Percentiles rank a stretch among this genome's conserved stretches.
phyloP scores from a whole-genome alignment of 2,888 invertebrate species.

The Dryomyza anilis region DNA sequence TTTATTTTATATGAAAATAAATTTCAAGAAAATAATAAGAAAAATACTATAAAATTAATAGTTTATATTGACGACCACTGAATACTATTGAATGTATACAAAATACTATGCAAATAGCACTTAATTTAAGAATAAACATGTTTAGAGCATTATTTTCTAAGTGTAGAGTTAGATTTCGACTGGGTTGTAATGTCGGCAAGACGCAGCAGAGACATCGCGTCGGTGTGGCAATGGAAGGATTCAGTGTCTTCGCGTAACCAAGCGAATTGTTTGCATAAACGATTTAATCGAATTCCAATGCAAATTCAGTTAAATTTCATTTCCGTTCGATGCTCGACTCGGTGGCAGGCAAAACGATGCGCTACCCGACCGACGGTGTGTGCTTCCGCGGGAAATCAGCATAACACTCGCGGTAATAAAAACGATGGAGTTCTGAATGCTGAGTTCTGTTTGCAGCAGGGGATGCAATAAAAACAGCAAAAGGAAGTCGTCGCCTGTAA shows the following conservation, averaged over 20 bases:
- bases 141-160: too few species aligned
- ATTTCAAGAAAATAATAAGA: too few species aligned
- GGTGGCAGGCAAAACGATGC: constrained; percentile 21
- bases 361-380: neutral
- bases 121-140: too few species aligned
- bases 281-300: constrained; percentile 61
- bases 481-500: neutral
- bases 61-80: too few species aligned
- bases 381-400: constrained; percentile 49
- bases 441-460: neutral
- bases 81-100: too few species aligned
- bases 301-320: constrained; percentile 59
- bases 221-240: too few species aligned
- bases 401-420: constrained; percentile 55
- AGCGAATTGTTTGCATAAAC: constrained; percentile 56
- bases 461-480: constrained; percentile 11
- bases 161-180: too few species aligned
- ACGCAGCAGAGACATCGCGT: too few species aligned
- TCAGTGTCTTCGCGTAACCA: constrained; percentile 34
- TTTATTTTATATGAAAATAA: too few species aligned
- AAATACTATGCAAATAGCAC: too few species aligned
- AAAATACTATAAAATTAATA: too few species aligned
- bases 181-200: too few species aligned
- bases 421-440: constrained; percentile 30
- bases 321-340: constrained; percentile 51